Conservation (phyloP, 2,797 vertebrate species). For the Danionella dracula region DNA sequence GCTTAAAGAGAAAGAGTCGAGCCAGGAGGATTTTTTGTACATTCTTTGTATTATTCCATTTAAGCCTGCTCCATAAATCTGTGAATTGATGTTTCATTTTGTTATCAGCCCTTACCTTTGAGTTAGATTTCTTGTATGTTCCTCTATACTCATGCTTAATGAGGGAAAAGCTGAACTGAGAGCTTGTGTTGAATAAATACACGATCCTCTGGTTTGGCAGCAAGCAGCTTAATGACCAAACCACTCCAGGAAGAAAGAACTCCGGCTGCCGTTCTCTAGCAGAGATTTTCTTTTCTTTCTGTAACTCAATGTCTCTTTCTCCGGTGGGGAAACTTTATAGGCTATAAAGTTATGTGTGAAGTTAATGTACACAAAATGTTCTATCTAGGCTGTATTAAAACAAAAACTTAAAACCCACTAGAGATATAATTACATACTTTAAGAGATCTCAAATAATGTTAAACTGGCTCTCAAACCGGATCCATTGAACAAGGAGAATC, state of each 20-base stretch:
- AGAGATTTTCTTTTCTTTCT: background rate
- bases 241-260: background rate
- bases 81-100: too few species aligned
- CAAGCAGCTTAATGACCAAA: slow-evolving; percentile 11
- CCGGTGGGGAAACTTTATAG: background rate
- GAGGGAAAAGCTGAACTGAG: slow-evolving; percentile 8
- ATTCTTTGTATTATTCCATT: too few species aligned
- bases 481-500: slow-evolving; percentile 14
- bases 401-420: background rate
- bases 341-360: background rate
- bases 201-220: background rate
- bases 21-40: too few species aligned
- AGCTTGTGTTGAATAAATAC: slow-evolving; percentile 13
- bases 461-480: slow-evolving; percentile 7
- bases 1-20: too few species aligned
- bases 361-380: background rate
- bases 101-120: too few species aligned
- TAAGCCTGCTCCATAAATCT: too few species aligned
- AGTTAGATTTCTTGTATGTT: background rate
- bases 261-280: background rate
- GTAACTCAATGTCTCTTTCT: background rate
- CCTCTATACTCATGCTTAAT: background rate
- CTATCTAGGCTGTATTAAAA: background rate
- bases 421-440: slow-evolving; percentile 1
- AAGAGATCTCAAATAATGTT: slow-evolving; percentile 1